Evolutionary conservation across 1,140 invertebrate species (phyloP), one percentile per base, ranked within the genome.

Genomic region (Drosophila tropicalis): DNA sequence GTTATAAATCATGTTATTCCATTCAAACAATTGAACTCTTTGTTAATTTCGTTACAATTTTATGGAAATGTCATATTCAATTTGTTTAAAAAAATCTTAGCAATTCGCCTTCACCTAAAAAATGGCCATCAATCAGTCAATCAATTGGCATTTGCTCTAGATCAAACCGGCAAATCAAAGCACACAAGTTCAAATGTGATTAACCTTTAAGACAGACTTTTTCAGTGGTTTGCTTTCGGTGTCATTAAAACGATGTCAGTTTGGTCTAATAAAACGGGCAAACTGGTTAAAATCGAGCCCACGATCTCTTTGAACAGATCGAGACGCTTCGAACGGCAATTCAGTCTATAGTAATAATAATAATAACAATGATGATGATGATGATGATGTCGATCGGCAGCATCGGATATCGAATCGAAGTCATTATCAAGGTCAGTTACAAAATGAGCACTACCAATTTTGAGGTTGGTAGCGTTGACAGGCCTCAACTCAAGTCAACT

Each of bases 351-450:
- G 5, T 29, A 29, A 70, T 62, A 62, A 78, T 78, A 63, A 76
- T 19, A 47, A 15, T 78, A 57, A 72, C 15, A 22, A 22, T 44
- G 40, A 54, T 62, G 55, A 51, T 78, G 64, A 79, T 62, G 25
- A 62, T 22, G 44, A 62, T 55, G 32, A 61, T 61, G 32, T 34
- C 60, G 61, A 32, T 51, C 13, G 36, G 2, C 17, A 19, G 44
- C 44, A 51, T 15, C 15, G 15, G 44, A 15, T 29, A 51, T 51
- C 17, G 44, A 74, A 73, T 57, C 65, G 70, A 79, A 78, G 85
- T 89, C 85, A 89, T 81, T 89, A 89, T 89, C 85, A 89, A 81
- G 85, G 85, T 90, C 85, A 85, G 75, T 85, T 89, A 90, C 85
- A 90, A 81, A 78, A 69, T 80, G 65, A 78, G 51, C 70, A 51